Evolutionary conservation across 2,888 invertebrate genomes (phyloP).

Genomic region (Drosophila glabriapex): DNA sequence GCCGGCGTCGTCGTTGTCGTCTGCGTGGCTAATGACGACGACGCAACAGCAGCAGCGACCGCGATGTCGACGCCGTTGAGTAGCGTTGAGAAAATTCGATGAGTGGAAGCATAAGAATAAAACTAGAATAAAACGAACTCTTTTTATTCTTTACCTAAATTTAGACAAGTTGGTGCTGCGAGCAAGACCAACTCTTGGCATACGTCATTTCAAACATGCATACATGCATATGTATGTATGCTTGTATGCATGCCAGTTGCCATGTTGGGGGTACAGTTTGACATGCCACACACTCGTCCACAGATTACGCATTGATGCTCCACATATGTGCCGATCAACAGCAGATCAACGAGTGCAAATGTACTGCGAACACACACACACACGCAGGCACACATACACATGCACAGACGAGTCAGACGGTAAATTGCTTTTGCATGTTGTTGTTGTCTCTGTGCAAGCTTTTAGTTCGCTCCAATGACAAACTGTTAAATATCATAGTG

Average conservation of each 20-base stretch:
- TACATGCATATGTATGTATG: conserved; percentile 1
- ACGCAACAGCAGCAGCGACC: conserved; percentile 18
- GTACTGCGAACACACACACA: conserved; percentile 24
- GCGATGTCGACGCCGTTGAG: conserved; percentile 7
- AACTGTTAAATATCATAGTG: conserved; percentile 36
- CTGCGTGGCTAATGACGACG: conserved; percentile 54
- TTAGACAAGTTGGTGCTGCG: conserved; percentile 50
- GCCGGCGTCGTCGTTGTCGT: conserved; percentile 54
- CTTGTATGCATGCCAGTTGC: conserved; percentile 4
- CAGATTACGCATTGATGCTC: conserved; percentile 4
- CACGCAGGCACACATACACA: background rate
- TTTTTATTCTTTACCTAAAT: conserved; percentile 58
- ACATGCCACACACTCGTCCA: conserved; percentile 46
- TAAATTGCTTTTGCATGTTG: conserved; percentile 37
- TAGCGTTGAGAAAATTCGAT: conserved; percentile 53
- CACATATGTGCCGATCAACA: conserved; percentile 12
- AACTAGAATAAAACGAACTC: conserved; percentile 36
- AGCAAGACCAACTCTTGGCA: conserved; percentile 56
- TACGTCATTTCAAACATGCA: conserved; percentile 54
- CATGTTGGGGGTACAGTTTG: conserved; percentile 53
- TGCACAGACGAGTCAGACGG: conserved; percentile 2
- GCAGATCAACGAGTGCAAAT: conserved; percentile 45
- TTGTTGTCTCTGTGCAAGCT: conserved; percentile 29
- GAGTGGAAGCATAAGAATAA: conserved; percentile 37
- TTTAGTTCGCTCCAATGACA: conserved; percentile 35